phyloP scores from a whole-genome alignment of 2,113 vertebrate genomes.

The Ictidomys tridecemlineatus region DNA sequence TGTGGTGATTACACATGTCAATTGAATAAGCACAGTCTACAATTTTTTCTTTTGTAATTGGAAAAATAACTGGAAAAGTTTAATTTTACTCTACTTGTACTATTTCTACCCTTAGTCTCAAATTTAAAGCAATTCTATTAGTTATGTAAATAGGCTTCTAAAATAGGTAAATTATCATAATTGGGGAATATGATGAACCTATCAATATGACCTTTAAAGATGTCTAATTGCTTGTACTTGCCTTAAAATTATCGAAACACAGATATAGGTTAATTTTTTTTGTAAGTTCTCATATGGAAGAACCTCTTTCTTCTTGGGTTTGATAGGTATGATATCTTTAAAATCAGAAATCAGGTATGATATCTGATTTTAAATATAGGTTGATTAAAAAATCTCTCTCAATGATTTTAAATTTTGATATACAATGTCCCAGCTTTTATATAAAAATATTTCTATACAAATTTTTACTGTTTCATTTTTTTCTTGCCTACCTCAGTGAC shows the following conservation, averaged over 20 bases:
- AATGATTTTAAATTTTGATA: not conserved
- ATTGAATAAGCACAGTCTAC: too few relatives aligned
- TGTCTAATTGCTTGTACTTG: not conserved
- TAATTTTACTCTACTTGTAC: not conserved
- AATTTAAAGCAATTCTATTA: constrained; percentile 10
- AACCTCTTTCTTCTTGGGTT: not conserved
- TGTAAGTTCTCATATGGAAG: not conserved
- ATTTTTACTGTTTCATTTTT: not conserved
- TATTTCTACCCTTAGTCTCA: not conserved
- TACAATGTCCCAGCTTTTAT: too few relatives aligned
- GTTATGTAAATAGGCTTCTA: not conserved
- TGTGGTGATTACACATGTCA: not conserved
- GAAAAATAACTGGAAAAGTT: not conserved
- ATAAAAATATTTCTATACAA: not conserved
- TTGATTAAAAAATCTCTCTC: not conserved
- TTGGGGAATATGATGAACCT: not conserved
- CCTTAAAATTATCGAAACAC: not conserved
- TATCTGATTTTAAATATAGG: not conserved
- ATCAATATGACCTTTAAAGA: not conserved
- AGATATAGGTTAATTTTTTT: not conserved
- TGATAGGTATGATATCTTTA: too few relatives aligned
- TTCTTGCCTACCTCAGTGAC: not conserved
- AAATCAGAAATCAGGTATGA: too few relatives aligned
- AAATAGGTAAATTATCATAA: constrained; percentile 21
- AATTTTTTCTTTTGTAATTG: too few relatives aligned